Base-by-base conservation (phyloP, 1,140 invertebrate genomes). In the Cryptotermes secundus region DNA sequence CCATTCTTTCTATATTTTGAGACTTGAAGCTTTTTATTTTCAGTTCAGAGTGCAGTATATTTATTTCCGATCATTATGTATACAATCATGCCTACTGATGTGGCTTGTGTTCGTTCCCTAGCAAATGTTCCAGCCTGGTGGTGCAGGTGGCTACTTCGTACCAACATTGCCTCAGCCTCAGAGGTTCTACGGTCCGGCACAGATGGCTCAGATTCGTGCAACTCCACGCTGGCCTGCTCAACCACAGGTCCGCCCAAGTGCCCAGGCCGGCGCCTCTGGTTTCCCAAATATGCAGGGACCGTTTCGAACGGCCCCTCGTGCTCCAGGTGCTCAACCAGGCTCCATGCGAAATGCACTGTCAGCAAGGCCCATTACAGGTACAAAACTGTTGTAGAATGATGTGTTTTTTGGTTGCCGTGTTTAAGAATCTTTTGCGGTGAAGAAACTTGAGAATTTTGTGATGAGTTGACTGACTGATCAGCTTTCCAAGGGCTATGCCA, bases 101-200 rank as follows among this genome's bases (percentile, higher is more conserved):
- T n/a, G n/a, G n/a, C n/a, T 2, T 85, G n/a, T n/a, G 35, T 49
- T 82, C 79, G 34, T 36, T 80, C 34, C 36, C n/a, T 31, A 82
- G 81, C 89, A 91, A 89, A 96, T 98, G 87, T 98, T 97, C 91
- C 96, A 96, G 89, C 96, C 96, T 31, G 93, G 96, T 49, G 92
- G 93, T 86, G 93, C 95, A 80, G 93, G 95, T n/a, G 95, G 94
- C 53, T 99, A 97, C 90, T 98, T 98, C 88, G 95, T 99, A 85
- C 97, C 97, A 79, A 97, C 97, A 22, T 93, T 98, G 87, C 95
- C 96, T 83, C 96, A 96, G 84, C 93, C 96, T 80, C 96, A 97
- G 88, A 93, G 97, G 72, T 96, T 96, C 91, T 98, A 95, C 88
- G 95, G 96, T 84, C 94, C 96, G 34, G 95, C 96, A 82, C 95